Conservation (phyloP, 2,888 invertebrate genomes). For the Spilosoma lubricipeda region DNA sequence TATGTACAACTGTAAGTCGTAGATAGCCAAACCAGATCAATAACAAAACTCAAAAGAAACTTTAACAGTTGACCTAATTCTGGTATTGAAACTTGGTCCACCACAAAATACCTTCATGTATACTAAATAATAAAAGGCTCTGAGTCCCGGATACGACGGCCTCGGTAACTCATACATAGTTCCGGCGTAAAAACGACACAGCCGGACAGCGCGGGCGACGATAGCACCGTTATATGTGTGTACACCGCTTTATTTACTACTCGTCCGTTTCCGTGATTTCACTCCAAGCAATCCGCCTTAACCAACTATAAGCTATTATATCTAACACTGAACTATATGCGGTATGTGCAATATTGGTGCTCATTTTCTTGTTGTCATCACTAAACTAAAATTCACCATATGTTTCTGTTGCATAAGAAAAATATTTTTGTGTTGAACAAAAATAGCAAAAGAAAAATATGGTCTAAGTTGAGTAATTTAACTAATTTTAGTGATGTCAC, state of each 20-base stretch:
- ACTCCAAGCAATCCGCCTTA: conserved; percentile 45
- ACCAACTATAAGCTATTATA: conserved; percentile 37
- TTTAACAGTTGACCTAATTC: conserved; percentile 38
- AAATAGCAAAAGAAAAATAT: no score
- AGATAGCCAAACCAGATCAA: not conserved
- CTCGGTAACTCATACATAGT: conserved; percentile 79
- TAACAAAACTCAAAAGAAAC: conserved; percentile 11
- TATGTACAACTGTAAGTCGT: conserved; percentile 2
- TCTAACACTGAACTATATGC: conserved; percentile 33
- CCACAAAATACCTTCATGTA: conserved; percentile 56
- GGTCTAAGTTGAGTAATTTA: no score
- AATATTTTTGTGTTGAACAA: no score
- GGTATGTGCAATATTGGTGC: not conserved
- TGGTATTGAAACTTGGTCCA: conserved; percentile 48
- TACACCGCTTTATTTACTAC: conserved; percentile 68
- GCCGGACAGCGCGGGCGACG: conserved; percentile 66
- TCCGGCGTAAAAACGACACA: conserved; percentile 80
- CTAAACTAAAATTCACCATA: no score
- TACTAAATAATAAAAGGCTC: conserved; percentile 65
- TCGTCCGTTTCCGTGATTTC: conserved; percentile 62
- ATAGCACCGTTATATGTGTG: conserved; percentile 67
- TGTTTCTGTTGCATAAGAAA: no score
- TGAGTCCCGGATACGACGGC: conserved; percentile 66
- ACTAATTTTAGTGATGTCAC: no score
- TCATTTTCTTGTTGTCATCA: no score